These are phyloP conservation scores for Tetragonula carbonaria DNA, from an alignment of 2,888 invertebrate genomes.

Conservation along the genomic window DNA sequence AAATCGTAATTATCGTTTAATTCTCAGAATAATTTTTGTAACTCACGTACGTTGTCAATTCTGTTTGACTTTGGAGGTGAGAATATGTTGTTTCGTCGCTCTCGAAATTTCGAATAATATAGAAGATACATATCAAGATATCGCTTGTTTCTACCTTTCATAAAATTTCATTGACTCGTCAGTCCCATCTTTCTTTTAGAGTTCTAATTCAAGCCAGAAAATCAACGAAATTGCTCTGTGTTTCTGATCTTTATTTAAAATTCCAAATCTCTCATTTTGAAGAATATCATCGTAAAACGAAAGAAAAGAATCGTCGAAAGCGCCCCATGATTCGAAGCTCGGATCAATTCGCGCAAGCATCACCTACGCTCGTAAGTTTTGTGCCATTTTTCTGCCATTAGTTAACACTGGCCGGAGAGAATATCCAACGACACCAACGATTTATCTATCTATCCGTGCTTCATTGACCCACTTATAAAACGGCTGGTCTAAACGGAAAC, in stretches of 20 bases:
- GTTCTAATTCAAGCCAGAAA: background rate
- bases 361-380: background rate
- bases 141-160: no score
- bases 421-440: background rate
- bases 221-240: background rate
- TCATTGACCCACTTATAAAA: conserved; percentile 24
- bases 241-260: background rate
- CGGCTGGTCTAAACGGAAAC: background rate
- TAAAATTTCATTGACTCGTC: no score
- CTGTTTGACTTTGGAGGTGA: no score
- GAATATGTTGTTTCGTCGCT: no score
- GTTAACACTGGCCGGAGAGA: background rate
- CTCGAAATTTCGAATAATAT: no score
- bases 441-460: conserved; percentile 2
- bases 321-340: background rate
- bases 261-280: background rate
- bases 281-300: background rate
- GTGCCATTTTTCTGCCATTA: background rate
- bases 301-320: background rate
- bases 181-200: no score
- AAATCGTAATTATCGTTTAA: background rate
- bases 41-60: no score
- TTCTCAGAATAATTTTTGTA: no score
- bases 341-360: background rate
- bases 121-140: no score